phyloP scores from a whole-genome alignment of 2,888 invertebrate species.

The Rugalucina vietnamica region DNA sequence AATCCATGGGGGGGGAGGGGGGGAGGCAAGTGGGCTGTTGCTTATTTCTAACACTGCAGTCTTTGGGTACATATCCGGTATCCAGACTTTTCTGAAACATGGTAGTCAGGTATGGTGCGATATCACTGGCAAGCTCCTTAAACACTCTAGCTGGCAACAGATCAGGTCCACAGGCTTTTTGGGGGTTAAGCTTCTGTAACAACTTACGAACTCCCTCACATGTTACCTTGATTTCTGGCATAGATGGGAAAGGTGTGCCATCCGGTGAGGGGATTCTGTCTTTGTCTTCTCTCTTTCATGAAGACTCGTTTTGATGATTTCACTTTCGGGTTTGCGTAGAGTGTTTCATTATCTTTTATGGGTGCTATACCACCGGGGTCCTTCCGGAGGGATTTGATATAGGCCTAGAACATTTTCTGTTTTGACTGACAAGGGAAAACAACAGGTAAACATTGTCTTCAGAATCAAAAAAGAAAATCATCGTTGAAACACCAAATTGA shows the following conservation, averaged over 20 bases:
- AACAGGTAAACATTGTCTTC: too few species aligned
- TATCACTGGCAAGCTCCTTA: neutral
- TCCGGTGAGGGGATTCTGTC: neutral
- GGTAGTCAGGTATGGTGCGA: neutral
- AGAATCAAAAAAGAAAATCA: too few species aligned
- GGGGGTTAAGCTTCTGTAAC: neutral
- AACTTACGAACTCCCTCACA: neutral
- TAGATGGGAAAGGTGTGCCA: neutral
- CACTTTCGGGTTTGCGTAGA: too few species aligned
- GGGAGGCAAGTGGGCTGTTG: too few species aligned
- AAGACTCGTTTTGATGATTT: neutral
- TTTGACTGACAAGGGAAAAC: neutral
- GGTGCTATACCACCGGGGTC: neutral
- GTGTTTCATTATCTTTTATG: too few species aligned
- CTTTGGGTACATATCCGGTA: neutral
- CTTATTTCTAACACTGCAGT: too few species aligned
- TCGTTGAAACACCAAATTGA: too few species aligned
- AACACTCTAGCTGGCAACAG: neutral
- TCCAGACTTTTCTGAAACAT: neutral
- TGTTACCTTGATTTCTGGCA: neutral
- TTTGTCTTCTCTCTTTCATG: neutral
- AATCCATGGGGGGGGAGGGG: too few species aligned
- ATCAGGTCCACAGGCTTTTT: neutral
- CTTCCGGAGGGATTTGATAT: too few species aligned
- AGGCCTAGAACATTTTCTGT: neutral